Conservation (phyloP, 2,888 invertebrate genomes). For the Laothoe populi region DNA sequence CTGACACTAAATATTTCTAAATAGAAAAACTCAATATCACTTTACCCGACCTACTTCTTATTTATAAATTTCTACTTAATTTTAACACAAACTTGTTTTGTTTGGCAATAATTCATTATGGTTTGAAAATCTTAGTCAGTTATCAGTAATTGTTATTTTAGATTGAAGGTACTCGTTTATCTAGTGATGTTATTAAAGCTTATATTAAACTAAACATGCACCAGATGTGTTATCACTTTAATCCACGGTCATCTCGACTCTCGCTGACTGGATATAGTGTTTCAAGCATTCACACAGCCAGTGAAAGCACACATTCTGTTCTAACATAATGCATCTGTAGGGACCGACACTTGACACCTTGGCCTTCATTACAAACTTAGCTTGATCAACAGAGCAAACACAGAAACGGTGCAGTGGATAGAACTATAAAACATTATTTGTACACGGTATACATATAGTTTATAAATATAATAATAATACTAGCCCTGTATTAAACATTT, state of each 20-base stretch:
- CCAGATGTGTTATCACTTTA: constrained; percentile 30
- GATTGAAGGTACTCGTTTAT: constrained; percentile 10
- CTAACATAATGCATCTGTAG: constrained; percentile 72
- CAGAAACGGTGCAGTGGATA: constrained; percentile 19
- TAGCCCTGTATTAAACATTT: no score
- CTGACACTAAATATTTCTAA: no score
- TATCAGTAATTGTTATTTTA: background rate
- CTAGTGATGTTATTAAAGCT: constrained; percentile 21
- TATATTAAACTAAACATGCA: constrained; percentile 26
- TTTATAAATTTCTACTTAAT: no score
- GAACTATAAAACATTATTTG: background rate
- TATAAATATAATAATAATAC: no score
- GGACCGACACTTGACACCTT: constrained; percentile 75
- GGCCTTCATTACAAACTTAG: constrained; percentile 57
- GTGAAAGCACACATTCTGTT: constrained; percentile 78
- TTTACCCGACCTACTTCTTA: no score
- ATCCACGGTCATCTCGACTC: constrained; percentile 48
- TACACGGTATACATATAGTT: background rate
- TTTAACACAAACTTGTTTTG: no score
- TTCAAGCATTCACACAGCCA: constrained; percentile 69
- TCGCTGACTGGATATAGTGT: constrained; percentile 64
- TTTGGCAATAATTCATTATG: no score
- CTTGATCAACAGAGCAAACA: constrained; percentile 39
- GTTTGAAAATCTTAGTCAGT: background rate
- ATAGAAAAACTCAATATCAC: no score